Percentiles rank a stretch among this genome's conserved stretches.
These are phyloP conservation scores for Hoplostethus mediterraneus DNA, from an alignment of 2,797 vertebrate species.

Conservation along the genomic window DNA sequence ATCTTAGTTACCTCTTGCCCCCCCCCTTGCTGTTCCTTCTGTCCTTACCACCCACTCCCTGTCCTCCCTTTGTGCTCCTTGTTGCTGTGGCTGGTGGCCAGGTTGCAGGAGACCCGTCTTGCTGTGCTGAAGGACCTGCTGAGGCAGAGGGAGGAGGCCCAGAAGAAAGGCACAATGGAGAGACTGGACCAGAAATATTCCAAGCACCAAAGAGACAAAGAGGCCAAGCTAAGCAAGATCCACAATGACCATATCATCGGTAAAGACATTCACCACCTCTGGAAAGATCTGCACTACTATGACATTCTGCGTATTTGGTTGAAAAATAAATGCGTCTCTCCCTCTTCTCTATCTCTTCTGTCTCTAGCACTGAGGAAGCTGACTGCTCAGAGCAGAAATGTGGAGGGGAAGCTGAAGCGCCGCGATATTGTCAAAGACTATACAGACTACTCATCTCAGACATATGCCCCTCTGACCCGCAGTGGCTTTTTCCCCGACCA, in stretches of 20 bases:
- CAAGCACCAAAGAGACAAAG: slow-evolving; percentile 81
- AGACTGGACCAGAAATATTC: slow-evolving; percentile 82
- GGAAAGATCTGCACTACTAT: neutral
- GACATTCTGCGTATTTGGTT: neutral
- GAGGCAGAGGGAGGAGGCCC: slow-evolving; percentile 78
- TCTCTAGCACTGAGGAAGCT: slow-evolving; percentile 89
- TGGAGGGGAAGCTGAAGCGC: slow-evolving; percentile 83
- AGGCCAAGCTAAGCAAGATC: slow-evolving; percentile 82
- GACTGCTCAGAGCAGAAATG: slow-evolving; percentile 78
- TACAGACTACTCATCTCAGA: slow-evolving; percentile 80
- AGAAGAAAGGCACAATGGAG: slow-evolving; percentile 71
- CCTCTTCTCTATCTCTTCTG: neutral
- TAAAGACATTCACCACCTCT: slow-evolving; percentile 63
- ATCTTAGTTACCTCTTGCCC: neutral
- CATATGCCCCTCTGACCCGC: slow-evolving; percentile 76
- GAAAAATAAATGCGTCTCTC: neutral
- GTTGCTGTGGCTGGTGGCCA: slow-evolving; percentile 63
- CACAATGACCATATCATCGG: slow-evolving; percentile 80
- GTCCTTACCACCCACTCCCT: neutral
- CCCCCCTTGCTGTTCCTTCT: neutral
- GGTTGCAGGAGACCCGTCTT: slow-evolving; percentile 89
- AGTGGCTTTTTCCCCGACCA: slow-evolving; percentile 81
- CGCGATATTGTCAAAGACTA: slow-evolving; percentile 83
- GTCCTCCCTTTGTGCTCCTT: neutral
- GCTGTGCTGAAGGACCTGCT: slow-evolving; percentile 86